Percentiles rank a stretch among this genome's conserved stretches.
Conservation (phyloP, 2,888 invertebrate species). For the Acleris sparsana region DNA sequence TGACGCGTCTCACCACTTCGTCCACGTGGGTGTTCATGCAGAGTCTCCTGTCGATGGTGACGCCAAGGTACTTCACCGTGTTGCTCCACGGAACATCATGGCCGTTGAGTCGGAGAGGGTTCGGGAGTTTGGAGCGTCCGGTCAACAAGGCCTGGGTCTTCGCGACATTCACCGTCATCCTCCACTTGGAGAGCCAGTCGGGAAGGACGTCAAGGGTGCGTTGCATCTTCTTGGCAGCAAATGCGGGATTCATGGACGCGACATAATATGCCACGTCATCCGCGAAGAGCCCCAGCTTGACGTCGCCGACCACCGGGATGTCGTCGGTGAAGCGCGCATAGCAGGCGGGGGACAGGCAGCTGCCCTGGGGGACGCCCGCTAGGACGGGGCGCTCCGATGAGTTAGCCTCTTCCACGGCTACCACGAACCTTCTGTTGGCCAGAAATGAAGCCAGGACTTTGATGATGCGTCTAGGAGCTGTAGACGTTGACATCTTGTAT, state of each 20-base stretch:
- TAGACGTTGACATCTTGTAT: neutral
- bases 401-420: too few relatives aligned
- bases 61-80: conserved; percentile 15
- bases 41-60: neutral
- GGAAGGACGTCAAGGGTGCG: neutral
- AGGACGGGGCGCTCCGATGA: too few relatives aligned
- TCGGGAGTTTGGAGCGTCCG: conserved; percentile 1
- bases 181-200: neutral
- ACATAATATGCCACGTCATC: conserved; percentile 1
- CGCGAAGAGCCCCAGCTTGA: neutral
- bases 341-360: neutral
- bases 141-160: conserved; percentile 24
- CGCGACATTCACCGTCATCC: conserved; percentile 23
- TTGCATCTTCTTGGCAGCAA: too few relatives aligned
- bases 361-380: too few relatives aligned
- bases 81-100: conserved; percentile 1
- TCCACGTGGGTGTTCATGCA: neutral
- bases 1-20: neutral
- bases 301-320: neutral
- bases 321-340: conserved; percentile 1
- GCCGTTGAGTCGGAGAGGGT: neutral
- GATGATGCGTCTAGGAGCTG: neutral
- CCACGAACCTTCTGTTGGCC: too few relatives aligned
- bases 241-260: neutral
- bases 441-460: too few relatives aligned